Conservation (phyloP, 2,888 invertebrate genomes). For the Nomada ruficornis region DNA sequence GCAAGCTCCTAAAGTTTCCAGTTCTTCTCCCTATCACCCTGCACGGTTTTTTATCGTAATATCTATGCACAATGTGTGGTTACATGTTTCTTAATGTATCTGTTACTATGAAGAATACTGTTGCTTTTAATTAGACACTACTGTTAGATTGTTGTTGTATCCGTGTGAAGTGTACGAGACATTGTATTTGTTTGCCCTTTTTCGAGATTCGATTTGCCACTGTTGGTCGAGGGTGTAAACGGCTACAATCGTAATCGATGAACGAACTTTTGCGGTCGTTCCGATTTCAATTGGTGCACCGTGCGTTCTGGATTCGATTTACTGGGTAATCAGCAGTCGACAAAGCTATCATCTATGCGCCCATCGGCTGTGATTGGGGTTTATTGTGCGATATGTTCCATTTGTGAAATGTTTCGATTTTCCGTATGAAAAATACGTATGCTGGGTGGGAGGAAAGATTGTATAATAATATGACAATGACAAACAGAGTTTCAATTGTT, state of each 20-base stretch:
- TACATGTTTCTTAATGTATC: too few species aligned
- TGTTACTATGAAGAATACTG: too few species aligned
- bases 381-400: not conserved
- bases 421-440: not conserved
- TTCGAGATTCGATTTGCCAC: not conserved
- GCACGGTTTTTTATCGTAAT: too few species aligned
- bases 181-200: not conserved
- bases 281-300: not conserved
- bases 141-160: too few species aligned
- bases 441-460: not conserved
- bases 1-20: too few species aligned
- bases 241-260: slow-evolving; percentile 5
- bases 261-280: not conserved
- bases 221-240: not conserved
- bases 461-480: not conserved
- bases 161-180: too few species aligned
- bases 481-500: not conserved
- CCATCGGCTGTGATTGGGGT: not conserved
- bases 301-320: slow-evolving; percentile 11
- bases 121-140: too few species aligned
- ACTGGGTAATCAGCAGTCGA: not conserved
- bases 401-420: not conserved
- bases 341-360: not conserved
- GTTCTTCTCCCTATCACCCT: too few species aligned
- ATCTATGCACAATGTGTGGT: too few species aligned